Evolutionary conservation across 2,888 invertebrate genomes (phyloP).

Genomic region (Electrophaes corylata): DNA sequence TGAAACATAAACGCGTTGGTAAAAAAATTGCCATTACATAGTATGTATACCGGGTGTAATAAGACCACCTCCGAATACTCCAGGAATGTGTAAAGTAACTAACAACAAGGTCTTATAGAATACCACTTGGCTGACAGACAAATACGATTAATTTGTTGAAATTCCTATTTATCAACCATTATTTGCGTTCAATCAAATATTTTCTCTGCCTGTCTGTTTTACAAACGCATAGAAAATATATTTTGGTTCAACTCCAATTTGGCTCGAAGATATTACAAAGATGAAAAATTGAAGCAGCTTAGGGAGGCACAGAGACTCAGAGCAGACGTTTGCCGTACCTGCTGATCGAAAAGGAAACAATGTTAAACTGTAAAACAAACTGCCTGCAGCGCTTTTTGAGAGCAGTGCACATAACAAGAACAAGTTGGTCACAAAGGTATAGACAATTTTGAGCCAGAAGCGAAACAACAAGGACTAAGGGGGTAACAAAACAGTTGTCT

Average conservation of each 20-base stretch:
- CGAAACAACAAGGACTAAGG: conserved; percentile 39
- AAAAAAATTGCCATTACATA: conserved; percentile 37
- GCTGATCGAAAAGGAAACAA: conserved; percentile 75
- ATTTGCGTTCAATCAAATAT: conserved; percentile 1
- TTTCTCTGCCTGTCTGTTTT: neutral
- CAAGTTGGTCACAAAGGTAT: conserved; percentile 51
- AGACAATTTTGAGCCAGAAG: conserved; percentile 41
- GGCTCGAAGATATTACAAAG: conserved; percentile 50
- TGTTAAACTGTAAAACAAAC: conserved; percentile 77
- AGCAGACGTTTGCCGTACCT: conserved; percentile 64
- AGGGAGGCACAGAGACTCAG: conserved; percentile 53
- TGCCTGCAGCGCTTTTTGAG: conserved; percentile 60
- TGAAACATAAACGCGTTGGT: conserved; percentile 59
- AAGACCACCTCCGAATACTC: no score
- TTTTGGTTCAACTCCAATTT: conserved; percentile 23
- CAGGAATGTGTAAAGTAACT: no score
- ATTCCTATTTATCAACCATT: no score
- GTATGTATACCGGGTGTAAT: no score
- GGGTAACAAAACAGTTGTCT: conserved; percentile 29
- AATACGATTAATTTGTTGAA: no score
- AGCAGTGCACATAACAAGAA: conserved; percentile 45
- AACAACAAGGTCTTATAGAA: no score
- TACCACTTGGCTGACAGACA: no score
- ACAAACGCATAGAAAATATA: neutral
- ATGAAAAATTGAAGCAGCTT: conserved; percentile 52